Evolutionary conservation across 1,140 invertebrate genomes (phyloP), one percentile per base, ranked within the genome.

Genomic region (Temnothorax nylanderi): DNA sequence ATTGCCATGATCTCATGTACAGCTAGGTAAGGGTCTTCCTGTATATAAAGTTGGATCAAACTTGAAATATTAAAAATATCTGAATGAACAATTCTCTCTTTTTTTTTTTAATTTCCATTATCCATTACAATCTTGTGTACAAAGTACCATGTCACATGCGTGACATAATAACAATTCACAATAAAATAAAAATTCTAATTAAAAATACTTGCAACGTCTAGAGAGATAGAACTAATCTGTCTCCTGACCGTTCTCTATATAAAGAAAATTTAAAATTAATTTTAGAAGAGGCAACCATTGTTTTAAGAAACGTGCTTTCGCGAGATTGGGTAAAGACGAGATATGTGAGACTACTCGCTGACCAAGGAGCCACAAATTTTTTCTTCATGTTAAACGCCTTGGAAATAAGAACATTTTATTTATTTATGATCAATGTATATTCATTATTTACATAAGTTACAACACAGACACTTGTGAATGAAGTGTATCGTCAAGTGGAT

Each of bases 381-480:
- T 69, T 62, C 37, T 3, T 64, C n/a, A 67, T 84, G 4, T 60
- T 60, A 26, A 16, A 75, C 7, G 32, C 58, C 21, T 87, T 47
- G 47, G n/a, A 90, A 90, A 91, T 82, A 86, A 86, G 62, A 44
- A n/a, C 11, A 69, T 89, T 26, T 82, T 72, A 75, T 88, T 82
- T 77, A 77, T 62, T 85, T 89, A 78, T 90, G 90, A 90, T 60
- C 56, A 91, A 91, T 69, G 64, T 89, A 62, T 89, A 89, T 87
- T 89, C 88, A 90, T 91, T 91, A 91, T 91, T 85, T 91, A 91
- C 90, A 91, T 91, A 89, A 90, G 90, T 91, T 91, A 91, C 85
- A 91, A 85, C 81, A 86, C 58, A 60, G 81, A 91, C 72, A 91
- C 85, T 91, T 87, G 60, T 76, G 85, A 89, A 86, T 74, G 81